Percentiles rank a stretch among this genome's conserved stretches.
Evolutionary conservation across 2,888 invertebrate species (phyloP).

Genomic region (Adela reaumurella): DNA sequence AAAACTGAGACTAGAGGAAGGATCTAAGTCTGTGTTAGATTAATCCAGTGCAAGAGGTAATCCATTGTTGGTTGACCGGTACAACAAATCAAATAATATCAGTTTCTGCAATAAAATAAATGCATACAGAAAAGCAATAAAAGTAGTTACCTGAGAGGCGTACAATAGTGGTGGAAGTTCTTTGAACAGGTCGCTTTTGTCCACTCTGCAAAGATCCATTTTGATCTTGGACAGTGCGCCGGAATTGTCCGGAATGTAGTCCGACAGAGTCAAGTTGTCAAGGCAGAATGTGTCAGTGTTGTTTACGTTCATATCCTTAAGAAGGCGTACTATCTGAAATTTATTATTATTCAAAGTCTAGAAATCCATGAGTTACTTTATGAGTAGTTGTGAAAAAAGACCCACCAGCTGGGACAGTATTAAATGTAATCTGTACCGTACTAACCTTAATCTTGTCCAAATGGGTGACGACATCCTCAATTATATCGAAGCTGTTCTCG

Average conservation of each 20-base stretch:
- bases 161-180: conserved; percentile 35
- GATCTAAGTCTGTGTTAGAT: too few species aligned
- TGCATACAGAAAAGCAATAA: too few species aligned
- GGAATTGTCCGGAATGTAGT: conserved; percentile 36
- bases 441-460: conserved; percentile 43
- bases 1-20: too few species aligned
- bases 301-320: conserved; percentile 35
- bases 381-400: too few species aligned
- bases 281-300: conserved; percentile 29
- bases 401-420: too few species aligned
- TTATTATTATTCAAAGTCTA: too few species aligned
- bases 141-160: conserved; percentile 32
- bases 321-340: conserved; percentile 34
- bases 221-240: conserved; percentile 24
- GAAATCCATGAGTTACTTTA: too few species aligned
- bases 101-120: too few species aligned
- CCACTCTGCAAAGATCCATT: conserved; percentile 22
- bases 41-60: too few species aligned
- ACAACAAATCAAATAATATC: too few species aligned
- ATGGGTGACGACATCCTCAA: conserved; percentile 32
- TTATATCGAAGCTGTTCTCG: conserved; percentile 32
- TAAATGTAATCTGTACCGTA: too few species aligned
- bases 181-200: conserved; percentile 19
- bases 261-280: conserved; percentile 26
- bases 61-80: too few species aligned